A percentile compares a stretch with the other conserved stretches of the same genome.
phyloP scores from a whole-genome alignment of 2,797 vertebrate species.

The Syndactyla subalaris region DNA sequence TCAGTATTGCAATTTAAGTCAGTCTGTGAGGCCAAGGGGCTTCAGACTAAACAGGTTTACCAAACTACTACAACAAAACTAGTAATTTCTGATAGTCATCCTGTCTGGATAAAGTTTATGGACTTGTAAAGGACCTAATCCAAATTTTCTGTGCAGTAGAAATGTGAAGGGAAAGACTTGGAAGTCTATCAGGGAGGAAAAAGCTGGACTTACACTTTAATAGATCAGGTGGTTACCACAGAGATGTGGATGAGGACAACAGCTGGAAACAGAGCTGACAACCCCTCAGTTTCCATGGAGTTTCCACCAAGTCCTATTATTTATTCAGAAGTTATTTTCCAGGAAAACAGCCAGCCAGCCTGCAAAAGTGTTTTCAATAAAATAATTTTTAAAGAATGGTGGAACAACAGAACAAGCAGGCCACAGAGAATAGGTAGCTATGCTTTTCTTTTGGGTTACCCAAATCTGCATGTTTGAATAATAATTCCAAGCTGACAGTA shows the following conservation, averaged over 20 bases:
- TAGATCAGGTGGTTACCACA: not conserved
- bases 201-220: not conserved
- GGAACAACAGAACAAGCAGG: not conserved
- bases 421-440: not conserved
- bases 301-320: conserved; percentile 33
- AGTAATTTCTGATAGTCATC: not conserved
- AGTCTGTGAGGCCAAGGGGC: not conserved
- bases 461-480: not conserved
- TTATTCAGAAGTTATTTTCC: conserved; percentile 56
- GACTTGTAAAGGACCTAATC: not conserved
- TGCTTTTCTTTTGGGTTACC: not conserved
- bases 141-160: not conserved
- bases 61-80: not conserved
- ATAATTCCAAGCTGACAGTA: not conserved
- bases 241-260: not conserved
- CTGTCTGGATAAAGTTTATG: not conserved
- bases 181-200: not conserved
- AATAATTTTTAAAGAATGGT: not conserved
- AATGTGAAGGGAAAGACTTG: not conserved
- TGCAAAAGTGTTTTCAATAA: not conserved
- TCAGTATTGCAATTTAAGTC: not conserved
- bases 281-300: conserved; percentile 8
- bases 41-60: not conserved
- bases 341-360: conserved; percentile 21
- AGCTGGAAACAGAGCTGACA: conserved; percentile 32